Conservation (phyloP, 2,797 vertebrate species). For the Argentina silus region DNA sequence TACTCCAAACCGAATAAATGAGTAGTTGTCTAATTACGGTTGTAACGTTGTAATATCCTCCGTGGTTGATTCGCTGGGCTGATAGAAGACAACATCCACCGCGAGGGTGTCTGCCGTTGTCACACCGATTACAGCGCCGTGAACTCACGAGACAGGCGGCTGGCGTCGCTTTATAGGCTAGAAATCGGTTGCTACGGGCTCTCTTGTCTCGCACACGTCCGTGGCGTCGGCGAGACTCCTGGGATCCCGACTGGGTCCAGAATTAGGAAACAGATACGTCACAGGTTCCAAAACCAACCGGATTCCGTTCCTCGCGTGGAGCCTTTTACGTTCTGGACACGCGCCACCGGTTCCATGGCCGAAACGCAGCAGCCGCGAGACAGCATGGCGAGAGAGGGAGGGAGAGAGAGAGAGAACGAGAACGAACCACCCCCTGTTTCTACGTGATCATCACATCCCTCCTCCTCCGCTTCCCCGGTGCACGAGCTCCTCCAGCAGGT, state of each 20-base stretch:
- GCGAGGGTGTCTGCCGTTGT: no score
- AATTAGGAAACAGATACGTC: conserved; percentile 3
- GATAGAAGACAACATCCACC: no score
- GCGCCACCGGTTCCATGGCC: background rate
- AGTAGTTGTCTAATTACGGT: no score
- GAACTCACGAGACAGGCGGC: no score
- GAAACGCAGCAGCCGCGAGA: conserved; percentile 48
- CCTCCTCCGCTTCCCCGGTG: background rate
- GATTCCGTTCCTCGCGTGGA: background rate
- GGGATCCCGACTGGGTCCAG: background rate
- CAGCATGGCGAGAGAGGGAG: conserved; percentile 56
- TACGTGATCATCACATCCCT: background rate
- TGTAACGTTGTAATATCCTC: no score
- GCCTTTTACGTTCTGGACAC: background rate
- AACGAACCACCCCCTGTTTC: conserved; percentile 22
- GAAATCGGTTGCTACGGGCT: background rate
- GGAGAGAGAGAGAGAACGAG: conserved; percentile 15
- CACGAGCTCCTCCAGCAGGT: conserved; percentile 20
- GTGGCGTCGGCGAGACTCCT: background rate
- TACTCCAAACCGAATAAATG: no score
- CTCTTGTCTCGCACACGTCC: background rate
- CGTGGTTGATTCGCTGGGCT: no score
- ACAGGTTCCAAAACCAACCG: background rate
- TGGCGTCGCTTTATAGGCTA: no score
- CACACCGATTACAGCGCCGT: no score